Conservation (phyloP, 2,888 invertebrate species). For the Leptinotarsa peninsularis region DNA sequence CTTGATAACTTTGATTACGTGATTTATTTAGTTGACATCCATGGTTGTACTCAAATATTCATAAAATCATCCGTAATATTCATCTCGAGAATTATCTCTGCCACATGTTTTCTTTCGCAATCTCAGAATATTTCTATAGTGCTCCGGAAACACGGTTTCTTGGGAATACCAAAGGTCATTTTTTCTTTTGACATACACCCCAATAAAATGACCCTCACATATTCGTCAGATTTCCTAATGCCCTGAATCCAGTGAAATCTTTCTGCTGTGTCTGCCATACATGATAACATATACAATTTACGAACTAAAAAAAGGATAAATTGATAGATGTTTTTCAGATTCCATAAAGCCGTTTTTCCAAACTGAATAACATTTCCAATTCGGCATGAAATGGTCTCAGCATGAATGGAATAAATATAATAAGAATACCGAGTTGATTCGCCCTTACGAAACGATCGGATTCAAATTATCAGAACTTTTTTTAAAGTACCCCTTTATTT, state of each 20-base stretch:
- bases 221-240: slow-evolving; percentile 18
- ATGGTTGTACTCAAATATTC: too few relatives aligned
- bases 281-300: slow-evolving; percentile 8
- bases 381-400: background rate
- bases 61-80: too few relatives aligned
- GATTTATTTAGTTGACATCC: too few relatives aligned
- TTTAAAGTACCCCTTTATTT: too few relatives aligned
- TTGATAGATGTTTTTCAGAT: background rate
- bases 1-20: too few relatives aligned
- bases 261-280: slow-evolving; percentile 18
- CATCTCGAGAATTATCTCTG: too few relatives aligned
- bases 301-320: background rate
- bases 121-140: background rate
- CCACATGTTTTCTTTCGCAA: background rate
- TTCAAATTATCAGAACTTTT: too few relatives aligned
- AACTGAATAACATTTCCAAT: background rate
- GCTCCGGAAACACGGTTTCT: background rate
- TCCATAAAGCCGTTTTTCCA: background rate
- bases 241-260: slow-evolving; percentile 15
- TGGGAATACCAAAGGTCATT: slow-evolving; percentile 2
- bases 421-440: too few relatives aligned
- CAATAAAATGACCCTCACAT: slow-evolving; percentile 20
- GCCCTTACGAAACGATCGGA: too few relatives aligned
- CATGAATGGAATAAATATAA: too few relatives aligned
- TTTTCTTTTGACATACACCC: slow-evolving; percentile 1